phyloP scores from a whole-genome alignment of 2,797 vertebrate genomes.

The Cynopterus sphinx region DNA sequence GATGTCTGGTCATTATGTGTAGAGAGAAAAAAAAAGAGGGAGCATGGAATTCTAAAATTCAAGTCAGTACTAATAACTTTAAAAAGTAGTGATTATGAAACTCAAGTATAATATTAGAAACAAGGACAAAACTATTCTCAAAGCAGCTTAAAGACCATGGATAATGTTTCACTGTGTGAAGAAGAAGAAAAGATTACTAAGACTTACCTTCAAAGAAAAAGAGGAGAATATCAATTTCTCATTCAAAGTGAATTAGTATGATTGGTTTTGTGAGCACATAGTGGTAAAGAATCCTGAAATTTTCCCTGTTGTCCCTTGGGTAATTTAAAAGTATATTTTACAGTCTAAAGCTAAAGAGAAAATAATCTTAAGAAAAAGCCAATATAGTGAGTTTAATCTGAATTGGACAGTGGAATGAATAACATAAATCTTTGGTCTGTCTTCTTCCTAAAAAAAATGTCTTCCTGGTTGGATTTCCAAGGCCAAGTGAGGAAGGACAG shows the following conservation, averaged over 20 bases:
- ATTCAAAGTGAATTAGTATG: not conserved
- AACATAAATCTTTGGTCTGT: not conserved
- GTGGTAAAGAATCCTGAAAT: not conserved
- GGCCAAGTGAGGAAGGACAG: not conserved
- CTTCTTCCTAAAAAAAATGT: not conserved
- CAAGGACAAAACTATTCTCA: not conserved
- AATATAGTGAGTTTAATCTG: not conserved
- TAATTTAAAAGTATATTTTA: not conserved
- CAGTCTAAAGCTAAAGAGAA: not conserved
- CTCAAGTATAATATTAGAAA: not conserved
- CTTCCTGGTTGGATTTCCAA: not conserved
- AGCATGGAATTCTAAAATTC: not conserved
- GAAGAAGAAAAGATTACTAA: not conserved
- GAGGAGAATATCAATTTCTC: not conserved
- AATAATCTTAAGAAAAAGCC: not conserved
- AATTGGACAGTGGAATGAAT: not conserved
- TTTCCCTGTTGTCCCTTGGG: not conserved
- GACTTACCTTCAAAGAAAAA: conserved; percentile 33
- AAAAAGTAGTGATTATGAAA: not conserved
- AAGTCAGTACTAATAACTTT: not conserved
- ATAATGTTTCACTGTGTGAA: not conserved
- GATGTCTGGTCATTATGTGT: not conserved
- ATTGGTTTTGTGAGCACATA: not conserved
- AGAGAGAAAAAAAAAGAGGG: not conserved
- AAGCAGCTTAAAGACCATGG: not conserved